phyloP scores from a whole-genome alignment of 2,113 vertebrate species.

The Rafetus swinhoei region DNA sequence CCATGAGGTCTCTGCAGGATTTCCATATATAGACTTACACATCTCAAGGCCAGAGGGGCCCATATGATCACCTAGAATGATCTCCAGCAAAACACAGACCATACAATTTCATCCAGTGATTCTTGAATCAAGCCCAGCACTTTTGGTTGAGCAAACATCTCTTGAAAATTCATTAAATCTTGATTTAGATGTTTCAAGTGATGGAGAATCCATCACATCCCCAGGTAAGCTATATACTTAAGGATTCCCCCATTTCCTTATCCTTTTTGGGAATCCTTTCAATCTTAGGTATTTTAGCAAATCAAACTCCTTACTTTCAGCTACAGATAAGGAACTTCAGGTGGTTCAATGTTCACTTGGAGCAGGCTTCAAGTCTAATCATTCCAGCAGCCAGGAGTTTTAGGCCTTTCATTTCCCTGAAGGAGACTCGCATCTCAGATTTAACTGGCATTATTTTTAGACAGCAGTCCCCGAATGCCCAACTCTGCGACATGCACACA shows the following conservation, averaged over 20 bases:
- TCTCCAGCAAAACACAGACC: not conserved
- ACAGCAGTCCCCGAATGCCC: not conserved
- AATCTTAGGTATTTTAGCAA: not conserved
- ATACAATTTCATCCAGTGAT: not conserved
- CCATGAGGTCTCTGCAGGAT: too few species aligned
- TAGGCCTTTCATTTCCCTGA: not conserved
- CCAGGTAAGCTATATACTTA: too few species aligned
- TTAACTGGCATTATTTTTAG: not conserved
- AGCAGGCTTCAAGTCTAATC: not conserved
- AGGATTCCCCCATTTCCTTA: too few species aligned
- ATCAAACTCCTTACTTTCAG: not conserved
- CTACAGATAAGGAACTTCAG: not conserved
- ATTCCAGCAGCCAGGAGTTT: not conserved
- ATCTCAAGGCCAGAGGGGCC: not conserved
- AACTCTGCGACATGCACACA: not conserved
- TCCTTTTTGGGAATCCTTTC: too few species aligned
- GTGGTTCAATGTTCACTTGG: not conserved
- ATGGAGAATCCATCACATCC: too few species aligned
- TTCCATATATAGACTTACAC: too few species aligned
- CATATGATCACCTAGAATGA: not conserved
- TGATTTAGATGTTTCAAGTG: too few species aligned
- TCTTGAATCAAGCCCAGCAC: not conserved
- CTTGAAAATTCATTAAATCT: not conserved
- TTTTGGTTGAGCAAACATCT: not conserved
- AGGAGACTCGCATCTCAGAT: accelerated